Evolutionary conservation across 2,888 invertebrate species (phyloP).

Genomic region (Cataglyphis livida): DNA sequence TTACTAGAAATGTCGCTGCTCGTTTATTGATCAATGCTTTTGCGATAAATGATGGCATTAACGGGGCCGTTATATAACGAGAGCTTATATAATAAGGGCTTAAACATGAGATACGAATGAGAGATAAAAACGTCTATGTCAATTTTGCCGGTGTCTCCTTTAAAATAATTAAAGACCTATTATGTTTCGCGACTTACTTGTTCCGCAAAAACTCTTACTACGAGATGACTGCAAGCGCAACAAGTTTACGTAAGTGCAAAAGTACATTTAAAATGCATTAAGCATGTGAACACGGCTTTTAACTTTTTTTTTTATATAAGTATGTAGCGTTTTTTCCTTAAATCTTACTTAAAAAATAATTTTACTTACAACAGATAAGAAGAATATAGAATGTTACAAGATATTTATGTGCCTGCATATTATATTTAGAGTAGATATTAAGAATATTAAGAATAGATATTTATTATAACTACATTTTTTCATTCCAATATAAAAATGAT

Average conservation of each 20-base stretch:
- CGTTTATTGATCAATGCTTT: slow-evolving; percentile 18
- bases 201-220: background rate
- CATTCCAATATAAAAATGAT: background rate
- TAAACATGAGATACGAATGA: background rate
- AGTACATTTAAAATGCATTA: background rate
- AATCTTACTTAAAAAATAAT: background rate
- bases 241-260: background rate
- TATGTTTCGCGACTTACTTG: background rate
- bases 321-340: background rate
- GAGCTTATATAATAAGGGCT: background rate
- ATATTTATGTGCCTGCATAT: background rate
- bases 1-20: slow-evolving; percentile 14
- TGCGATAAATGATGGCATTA: background rate
- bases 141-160: background rate
- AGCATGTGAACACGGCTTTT: background rate
- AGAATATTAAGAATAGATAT: too few species aligned
- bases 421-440: too few species aligned
- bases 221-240: background rate
- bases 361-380: background rate
- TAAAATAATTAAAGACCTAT: slow-evolving; percentile 1
- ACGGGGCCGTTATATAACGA: background rate
- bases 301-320: background rate
- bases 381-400: background rate
- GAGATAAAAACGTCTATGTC: background rate
- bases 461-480: background rate